A percentile compares a stretch with the other conserved stretches of the same genome.
Conservation (phyloP, 1,140 invertebrate genomes). For the Zophobas morio region DNA sequence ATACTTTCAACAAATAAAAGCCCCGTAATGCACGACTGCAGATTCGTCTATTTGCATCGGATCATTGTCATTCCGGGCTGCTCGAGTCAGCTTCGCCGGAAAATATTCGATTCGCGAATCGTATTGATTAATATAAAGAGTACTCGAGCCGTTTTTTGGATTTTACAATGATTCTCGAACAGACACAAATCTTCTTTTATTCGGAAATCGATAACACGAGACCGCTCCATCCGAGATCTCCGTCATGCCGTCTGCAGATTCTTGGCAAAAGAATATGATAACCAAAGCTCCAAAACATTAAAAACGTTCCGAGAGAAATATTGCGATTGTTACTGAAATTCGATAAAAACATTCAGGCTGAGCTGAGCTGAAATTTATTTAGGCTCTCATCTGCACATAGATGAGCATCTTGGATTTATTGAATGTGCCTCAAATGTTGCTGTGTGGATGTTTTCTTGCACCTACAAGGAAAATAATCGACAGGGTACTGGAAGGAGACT, state of each 20-base stretch:
- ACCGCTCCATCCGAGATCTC: slow-evolving; percentile 18
- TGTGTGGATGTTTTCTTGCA: not conserved
- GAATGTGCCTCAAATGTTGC: slow-evolving; percentile 1
- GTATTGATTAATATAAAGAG: slow-evolving; percentile 15
- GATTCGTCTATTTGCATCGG: slow-evolving; percentile 22
- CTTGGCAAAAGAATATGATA: slow-evolving; percentile 36
- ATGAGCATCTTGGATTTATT: slow-evolving; percentile 5
- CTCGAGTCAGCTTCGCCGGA: not conserved
- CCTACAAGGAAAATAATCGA: too few species aligned
- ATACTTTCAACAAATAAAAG: slow-evolving; percentile 37
- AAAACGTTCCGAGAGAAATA: slow-evolving; percentile 20
- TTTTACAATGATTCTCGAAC: not conserved
- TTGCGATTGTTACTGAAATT: slow-evolving; percentile 32
- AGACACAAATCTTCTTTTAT: slow-evolving; percentile 4
- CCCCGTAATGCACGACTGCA: slow-evolving; percentile 32
- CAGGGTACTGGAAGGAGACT: too few species aligned
- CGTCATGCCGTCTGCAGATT: slow-evolving; percentile 34
- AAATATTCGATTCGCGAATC: not conserved
- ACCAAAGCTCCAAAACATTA: slow-evolving; percentile 27
- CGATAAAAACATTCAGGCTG: slow-evolving; percentile 16
- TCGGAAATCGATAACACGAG: slow-evolving; percentile 18
- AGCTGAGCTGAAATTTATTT: slow-evolving; percentile 24
- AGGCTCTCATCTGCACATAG: slow-evolving; percentile 2
- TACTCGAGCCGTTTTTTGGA: not conserved
- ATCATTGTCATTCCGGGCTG: slow-evolving; percentile 21